phyloP scores from a whole-genome alignment of 2,888 invertebrate species.

The Morinoia aosen region DNA sequence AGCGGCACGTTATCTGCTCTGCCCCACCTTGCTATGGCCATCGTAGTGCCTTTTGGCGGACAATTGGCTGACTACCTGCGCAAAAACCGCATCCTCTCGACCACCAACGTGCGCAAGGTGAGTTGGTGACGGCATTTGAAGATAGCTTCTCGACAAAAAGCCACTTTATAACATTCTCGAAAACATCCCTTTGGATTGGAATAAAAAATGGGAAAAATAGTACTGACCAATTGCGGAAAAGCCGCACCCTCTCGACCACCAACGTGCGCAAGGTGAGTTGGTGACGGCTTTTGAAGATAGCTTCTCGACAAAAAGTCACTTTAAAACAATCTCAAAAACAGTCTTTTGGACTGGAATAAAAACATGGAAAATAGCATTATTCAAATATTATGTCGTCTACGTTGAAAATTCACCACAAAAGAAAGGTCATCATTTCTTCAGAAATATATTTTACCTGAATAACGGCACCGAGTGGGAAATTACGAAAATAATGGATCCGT shows the following conservation, averaged over 20 bases:
- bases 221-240: conserved; percentile 93
- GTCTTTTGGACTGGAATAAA: too few relatives aligned
- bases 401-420: too few relatives aligned
- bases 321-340: not conserved
- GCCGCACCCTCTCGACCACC: conserved; percentile 91
- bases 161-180: not conserved
- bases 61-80: conserved; percentile 95
- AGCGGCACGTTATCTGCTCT: conserved; percentile 94
- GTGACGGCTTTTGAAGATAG: not conserved
- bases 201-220: too few relatives aligned
- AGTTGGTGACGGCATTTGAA: not conserved
- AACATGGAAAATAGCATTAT: too few relatives aligned
- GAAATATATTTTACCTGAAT: too few relatives aligned
- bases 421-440: too few relatives aligned
- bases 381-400: too few relatives aligned
- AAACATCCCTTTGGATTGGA: not conserved
- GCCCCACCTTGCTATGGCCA: conserved; percentile 98
- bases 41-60: conserved; percentile 96
- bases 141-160: conserved; percentile 57
- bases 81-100: conserved; percentile 89
- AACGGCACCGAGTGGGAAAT: too few relatives aligned
- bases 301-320: conserved; percentile 56
- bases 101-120: conserved; percentile 91
- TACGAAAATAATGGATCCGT: too few relatives aligned
- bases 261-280: conserved; percentile 83